Evolutionary conservation across 2,888 invertebrate genomes (phyloP), one percentile per base, ranked within the genome.

Genomic region (Andrena fulva): DNA sequence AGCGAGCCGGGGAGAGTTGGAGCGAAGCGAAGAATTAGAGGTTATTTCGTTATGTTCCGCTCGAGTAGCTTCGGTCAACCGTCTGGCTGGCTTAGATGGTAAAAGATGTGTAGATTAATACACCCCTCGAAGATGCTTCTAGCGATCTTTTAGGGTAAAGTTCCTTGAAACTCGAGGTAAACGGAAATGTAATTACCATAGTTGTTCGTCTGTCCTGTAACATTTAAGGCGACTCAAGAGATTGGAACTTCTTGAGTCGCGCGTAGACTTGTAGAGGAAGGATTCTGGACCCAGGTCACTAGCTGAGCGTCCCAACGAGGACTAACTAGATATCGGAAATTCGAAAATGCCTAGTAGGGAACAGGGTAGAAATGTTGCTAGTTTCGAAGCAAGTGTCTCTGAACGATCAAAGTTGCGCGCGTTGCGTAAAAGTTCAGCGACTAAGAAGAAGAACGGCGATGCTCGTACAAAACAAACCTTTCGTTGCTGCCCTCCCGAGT

Each of bases 31-130:
- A 10, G 20, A 42, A 42, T 50, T 20, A 2, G 33, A 59, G 67
- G 16, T n/a, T 50, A 74, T 64, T 85, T 72, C 33, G 50, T 84
- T 85, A 76, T 77, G 60, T 75, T 77, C 74, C 74, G 68, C 72
- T 84, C 84, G 50, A 64, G 62, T 71, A 81, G 60, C 63, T 70
- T 42, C 64, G 70, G 27, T 29, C 48, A 29, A 71, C 56, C 56
- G 52, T 52, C 48, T 73, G 31, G 35, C 64, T 64, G 63, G 63
- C 48, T 64, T 77, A 77, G 73, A 79, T 54, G 52, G 12, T 64
- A 72, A 72, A 42, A 60, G 52, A 31, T 33, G 24, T 77, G 70
- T 35, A 2, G 33, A 24, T 60, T 71, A 71, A 63, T 66, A 77
- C 50, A 77, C 50, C 33, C 64, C 27, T 56, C 48, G 52, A 42